A percentile compares a stretch with the other conserved stretches of the same genome.
phyloP scores from a whole-genome alignment of 2,113 vertebrate species.

The Rhodinocichla rosea region DNA sequence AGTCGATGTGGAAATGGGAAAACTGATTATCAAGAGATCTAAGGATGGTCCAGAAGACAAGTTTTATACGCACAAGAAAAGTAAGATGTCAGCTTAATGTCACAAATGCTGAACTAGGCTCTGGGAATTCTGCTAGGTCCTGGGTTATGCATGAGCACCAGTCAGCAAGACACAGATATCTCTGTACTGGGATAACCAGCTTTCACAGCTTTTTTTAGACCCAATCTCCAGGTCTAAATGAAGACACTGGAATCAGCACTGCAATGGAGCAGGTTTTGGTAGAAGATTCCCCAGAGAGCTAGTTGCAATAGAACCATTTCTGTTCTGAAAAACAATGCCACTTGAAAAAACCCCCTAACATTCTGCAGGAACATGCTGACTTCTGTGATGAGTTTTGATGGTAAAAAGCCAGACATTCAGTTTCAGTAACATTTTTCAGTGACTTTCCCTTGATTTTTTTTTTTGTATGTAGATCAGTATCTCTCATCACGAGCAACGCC shows the following conservation, averaged over 20 bases:
- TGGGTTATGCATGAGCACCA: background rate
- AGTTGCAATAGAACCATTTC: background rate
- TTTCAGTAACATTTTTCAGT: background rate
- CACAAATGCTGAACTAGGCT: background rate
- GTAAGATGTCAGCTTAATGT: slow-evolving; percentile 69
- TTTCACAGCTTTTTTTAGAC: background rate
- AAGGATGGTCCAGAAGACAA: slow-evolving; percentile 96
- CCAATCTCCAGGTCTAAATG: background rate
- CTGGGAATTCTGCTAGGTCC: background rate
- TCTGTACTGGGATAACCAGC: background rate
- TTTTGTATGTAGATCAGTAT: background rate
- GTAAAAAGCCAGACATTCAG: background rate
- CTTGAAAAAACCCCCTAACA: background rate
- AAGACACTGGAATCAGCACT: background rate
- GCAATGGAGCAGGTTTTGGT: background rate
- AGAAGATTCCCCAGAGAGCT: background rate
- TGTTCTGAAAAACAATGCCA: background rate
- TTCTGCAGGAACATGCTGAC: background rate
- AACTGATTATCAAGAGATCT: slow-evolving; percentile 90
- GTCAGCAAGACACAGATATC: background rate
- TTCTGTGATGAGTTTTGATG: background rate
- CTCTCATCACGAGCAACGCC: background rate
- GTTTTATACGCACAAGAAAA: slow-evolving; percentile 93
- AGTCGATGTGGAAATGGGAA: slow-evolving; percentile 93
- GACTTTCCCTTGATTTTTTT: background rate